These are phyloP conservation scores for Cynaeus angustus DNA, from an alignment of 2,888 invertebrate species.

Conservation along the genomic window DNA sequence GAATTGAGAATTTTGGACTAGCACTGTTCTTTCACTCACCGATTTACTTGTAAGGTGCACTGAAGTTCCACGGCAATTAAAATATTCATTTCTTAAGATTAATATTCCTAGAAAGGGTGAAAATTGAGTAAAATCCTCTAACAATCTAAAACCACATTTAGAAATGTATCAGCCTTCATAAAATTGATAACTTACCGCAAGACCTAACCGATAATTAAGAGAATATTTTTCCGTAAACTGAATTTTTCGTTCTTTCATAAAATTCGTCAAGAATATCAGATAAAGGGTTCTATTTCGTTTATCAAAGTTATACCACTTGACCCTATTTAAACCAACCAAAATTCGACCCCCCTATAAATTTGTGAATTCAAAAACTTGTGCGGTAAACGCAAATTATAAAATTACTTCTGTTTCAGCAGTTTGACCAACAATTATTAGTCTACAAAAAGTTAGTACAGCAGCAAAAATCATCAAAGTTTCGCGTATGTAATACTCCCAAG, in stretches of 20 bases:
- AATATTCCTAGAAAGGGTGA: too few relatives aligned
- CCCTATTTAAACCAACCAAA: background rate
- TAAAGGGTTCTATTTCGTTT: background rate
- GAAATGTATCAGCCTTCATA: background rate
- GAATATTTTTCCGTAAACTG: conserved; percentile 13
- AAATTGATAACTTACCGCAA: background rate
- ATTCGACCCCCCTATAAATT: background rate
- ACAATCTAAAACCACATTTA: conserved; percentile 7
- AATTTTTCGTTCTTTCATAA: background rate
- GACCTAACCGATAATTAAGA: conserved; percentile 15
- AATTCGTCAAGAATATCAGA: background rate
- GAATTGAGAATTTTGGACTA: too few relatives aligned
- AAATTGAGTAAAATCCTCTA: conserved; percentile 7
- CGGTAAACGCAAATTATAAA: background rate
- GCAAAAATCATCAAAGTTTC: background rate
- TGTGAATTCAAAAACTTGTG: too few relatives aligned
- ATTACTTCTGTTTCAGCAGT: background rate
- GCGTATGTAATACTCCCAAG: background rate
- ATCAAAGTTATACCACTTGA: conserved; percentile 22
- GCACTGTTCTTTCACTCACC: too few relatives aligned
- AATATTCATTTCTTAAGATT: too few relatives aligned
- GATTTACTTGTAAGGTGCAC: too few relatives aligned
- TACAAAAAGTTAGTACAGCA: background rate
- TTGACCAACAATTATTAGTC: background rate
- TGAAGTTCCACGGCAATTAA: too few relatives aligned